Percentiles rank a stretch among this genome's conserved stretches.
Conservation (phyloP, 2,113 vertebrate species). For the Pundamilia nyererei region DNA sequence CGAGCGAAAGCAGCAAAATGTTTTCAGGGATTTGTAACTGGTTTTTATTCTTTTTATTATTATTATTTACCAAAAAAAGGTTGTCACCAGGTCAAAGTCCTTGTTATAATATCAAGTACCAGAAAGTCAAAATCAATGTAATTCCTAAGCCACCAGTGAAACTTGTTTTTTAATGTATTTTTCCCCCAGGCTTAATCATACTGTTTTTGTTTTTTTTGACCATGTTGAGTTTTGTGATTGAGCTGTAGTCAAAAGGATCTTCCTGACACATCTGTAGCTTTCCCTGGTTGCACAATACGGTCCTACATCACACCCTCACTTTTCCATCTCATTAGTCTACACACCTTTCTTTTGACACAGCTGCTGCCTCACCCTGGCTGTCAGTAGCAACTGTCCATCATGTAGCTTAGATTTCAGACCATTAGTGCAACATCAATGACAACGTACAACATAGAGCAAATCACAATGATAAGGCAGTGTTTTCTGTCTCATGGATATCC, state of each 20-base stretch:
- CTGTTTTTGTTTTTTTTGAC: conserved; percentile 15
- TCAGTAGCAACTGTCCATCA: conserved; percentile 69
- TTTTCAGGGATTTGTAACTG: background rate
- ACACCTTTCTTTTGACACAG: conserved; percentile 73
- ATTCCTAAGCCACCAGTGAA: background rate
- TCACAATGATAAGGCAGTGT: conserved; percentile 25
- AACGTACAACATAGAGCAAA: conserved; percentile 1
- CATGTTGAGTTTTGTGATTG: conserved; percentile 46
- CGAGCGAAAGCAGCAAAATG: background rate
- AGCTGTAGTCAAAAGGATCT: conserved; percentile 51
- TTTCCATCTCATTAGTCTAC: conserved; percentile 75
- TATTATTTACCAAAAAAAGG: background rate
- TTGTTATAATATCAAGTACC: background rate
- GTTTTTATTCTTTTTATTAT: background rate
- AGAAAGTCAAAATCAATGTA: background rate
- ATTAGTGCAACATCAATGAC: conserved; percentile 66
- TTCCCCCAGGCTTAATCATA: background rate
- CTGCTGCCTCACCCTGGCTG: conserved; percentile 64
- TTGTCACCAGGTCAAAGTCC: background rate
- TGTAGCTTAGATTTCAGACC: conserved; percentile 57
- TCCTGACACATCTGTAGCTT: conserved; percentile 20
- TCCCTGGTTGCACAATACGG: conserved; percentile 45
- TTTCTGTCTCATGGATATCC: conserved; percentile 4
- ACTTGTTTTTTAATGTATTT: background rate
- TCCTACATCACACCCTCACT: conserved; percentile 59